phyloP scores from a whole-genome alignment of 2,797 vertebrate genomes.

The Catharus ustulatus region DNA sequence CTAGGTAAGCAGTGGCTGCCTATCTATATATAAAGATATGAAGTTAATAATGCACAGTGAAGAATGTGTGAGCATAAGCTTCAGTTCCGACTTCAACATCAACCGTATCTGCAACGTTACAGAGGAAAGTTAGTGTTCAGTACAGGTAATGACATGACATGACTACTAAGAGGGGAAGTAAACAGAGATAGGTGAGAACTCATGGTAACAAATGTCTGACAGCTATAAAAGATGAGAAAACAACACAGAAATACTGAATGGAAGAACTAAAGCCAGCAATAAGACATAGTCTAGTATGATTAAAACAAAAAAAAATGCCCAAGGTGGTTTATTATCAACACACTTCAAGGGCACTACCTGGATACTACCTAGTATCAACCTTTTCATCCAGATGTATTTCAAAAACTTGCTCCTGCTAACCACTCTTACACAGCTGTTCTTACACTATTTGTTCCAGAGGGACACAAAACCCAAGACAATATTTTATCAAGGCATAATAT shows the following conservation, averaged over 20 bases:
- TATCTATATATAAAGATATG: neutral
- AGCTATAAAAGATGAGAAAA: neutral
- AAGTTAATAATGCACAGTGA: neutral
- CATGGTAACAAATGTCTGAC: neutral
- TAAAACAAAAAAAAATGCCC: neutral
- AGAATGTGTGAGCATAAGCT: neutral
- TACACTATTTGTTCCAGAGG: neutral
- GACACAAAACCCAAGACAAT: neutral
- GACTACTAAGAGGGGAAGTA: neutral
- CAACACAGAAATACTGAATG: neutral
- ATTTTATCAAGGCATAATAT: neutral
- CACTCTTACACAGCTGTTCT: neutral
- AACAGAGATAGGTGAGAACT: neutral
- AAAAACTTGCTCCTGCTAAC: neutral
- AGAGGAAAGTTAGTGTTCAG: neutral
- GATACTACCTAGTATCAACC: too few relatives aligned
- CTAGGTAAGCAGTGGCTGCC: neutral
- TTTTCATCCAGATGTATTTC: neutral
- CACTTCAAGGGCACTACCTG: neutral
- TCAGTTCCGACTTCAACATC: neutral
- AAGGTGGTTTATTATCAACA: neutral
- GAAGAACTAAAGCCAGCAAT: neutral
- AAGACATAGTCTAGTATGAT: neutral
- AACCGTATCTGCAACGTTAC: accelerated
- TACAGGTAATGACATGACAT: neutral